A percentile compares a stretch with the other conserved stretches of the same genome.
These are phyloP conservation scores for Trichoplusia ni DNA, from an alignment of 1,140 invertebrate genomes.

Conservation along the genomic window DNA sequence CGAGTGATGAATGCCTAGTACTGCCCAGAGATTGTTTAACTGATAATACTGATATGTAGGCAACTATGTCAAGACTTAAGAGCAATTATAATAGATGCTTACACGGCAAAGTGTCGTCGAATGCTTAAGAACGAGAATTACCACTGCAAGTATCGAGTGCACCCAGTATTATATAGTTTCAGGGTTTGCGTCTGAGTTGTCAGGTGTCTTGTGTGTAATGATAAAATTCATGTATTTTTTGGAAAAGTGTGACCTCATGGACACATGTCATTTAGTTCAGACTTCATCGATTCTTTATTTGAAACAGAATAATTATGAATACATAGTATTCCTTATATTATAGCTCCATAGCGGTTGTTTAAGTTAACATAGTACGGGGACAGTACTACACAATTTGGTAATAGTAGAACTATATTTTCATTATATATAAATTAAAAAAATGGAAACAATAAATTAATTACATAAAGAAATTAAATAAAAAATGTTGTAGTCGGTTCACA, in stretches of 20 bases:
- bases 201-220: slow-evolving; percentile 44
- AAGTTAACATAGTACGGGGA: slow-evolving; percentile 43
- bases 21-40: too few species aligned
- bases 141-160: too few species aligned
- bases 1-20: too few species aligned
- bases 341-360: slow-evolving; percentile 19
- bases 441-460: slow-evolving; percentile 79
- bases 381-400: slow-evolving; percentile 66
- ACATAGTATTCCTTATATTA: slow-evolving; percentile 68
- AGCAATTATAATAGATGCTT: too few species aligned
- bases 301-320: slow-evolving; percentile 67
- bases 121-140: too few species aligned
- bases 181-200: neutral
- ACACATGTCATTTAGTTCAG: slow-evolving; percentile 63
- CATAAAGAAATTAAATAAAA: slow-evolving; percentile 72
- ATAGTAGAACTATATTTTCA: slow-evolving; percentile 81
- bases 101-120: too few species aligned
- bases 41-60: too few species aligned
- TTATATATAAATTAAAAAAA: slow-evolving; percentile 80
- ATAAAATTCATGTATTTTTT: slow-evolving; percentile 50
- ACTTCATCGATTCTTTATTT: slow-evolving; percentile 71
- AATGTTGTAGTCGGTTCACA: slow-evolving; percentile 66
- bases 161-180: too few species aligned
- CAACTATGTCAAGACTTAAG: too few species aligned
- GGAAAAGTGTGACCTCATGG: slow-evolving; percentile 46